Evolutionary conservation across 2,797 vertebrate species (phyloP).

Genomic region (Hoplostethus mediterraneus): DNA sequence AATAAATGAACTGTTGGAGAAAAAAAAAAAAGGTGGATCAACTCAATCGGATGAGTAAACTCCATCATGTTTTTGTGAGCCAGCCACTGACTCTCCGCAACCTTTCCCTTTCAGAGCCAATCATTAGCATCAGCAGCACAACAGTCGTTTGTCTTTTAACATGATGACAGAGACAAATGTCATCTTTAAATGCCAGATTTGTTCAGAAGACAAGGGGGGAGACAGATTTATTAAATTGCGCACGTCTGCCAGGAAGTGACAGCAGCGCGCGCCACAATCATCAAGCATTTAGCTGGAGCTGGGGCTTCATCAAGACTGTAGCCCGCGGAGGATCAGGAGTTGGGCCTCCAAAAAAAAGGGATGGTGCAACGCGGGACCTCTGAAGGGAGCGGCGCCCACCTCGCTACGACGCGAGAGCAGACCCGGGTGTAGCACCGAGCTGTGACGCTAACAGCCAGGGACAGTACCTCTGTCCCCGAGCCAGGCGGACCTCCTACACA

Average conservation of each 20-base stretch:
- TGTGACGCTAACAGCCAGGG: slow-evolving; percentile 76
- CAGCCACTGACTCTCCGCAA: slow-evolving; percentile 47
- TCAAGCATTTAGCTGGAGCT: slow-evolving; percentile 26
- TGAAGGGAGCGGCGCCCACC: slow-evolving; percentile 64
- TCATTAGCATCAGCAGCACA: slow-evolving; percentile 69
- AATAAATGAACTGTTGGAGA: slow-evolving; percentile 19
- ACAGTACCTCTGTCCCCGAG: slow-evolving; percentile 75
- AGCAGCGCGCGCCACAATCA: slow-evolving; percentile 49
- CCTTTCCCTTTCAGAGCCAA: slow-evolving; percentile 74
- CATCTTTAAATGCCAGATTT: slow-evolving; percentile 84
- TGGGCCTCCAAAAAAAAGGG: slow-evolving; percentile 44
- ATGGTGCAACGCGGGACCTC: slow-evolving; percentile 36
- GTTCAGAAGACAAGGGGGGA: slow-evolving; percentile 72
- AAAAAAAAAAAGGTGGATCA: not conserved
- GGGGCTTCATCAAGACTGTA: slow-evolving; percentile 20
- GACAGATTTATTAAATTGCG: slow-evolving; percentile 72
- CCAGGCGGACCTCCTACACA: slow-evolving; percentile 63
- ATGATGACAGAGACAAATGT: slow-evolving; percentile 79
- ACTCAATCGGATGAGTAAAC: slow-evolving; percentile 62
- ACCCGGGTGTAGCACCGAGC: slow-evolving; percentile 54
- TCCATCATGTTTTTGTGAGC: slow-evolving; percentile 44
- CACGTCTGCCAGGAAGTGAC: slow-evolving; percentile 58
- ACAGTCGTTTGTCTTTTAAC: slow-evolving; percentile 77
- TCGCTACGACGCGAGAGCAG: slow-evolving; percentile 73
- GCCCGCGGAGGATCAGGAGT: slow-evolving; percentile 49